Evolutionary conservation across 2,888 invertebrate species (phyloP).

Genomic region (Neocrepidodera transversa): DNA sequence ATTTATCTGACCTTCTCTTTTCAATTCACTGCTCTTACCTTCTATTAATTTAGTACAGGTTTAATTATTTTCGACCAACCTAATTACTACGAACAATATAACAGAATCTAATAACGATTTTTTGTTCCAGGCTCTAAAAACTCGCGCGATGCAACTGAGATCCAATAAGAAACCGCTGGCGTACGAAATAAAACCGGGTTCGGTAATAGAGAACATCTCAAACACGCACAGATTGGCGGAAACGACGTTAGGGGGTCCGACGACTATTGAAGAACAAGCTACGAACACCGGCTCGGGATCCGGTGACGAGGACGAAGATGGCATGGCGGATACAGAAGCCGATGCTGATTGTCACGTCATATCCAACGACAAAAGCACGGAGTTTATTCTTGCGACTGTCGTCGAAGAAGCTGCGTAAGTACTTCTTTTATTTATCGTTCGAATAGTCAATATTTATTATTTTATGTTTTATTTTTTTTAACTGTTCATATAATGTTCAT

Average conservation of each 20-base stretch:
- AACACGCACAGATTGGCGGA: conserved; percentile 82
- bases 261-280: conserved; percentile 78
- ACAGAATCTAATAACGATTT: not conserved
- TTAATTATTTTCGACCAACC: too few relatives aligned
- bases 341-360: conserved; percentile 81
- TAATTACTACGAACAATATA: too few relatives aligned
- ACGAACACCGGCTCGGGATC: conserved; percentile 91
- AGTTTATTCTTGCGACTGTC: conserved; percentile 89
- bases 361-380: conserved; percentile 89
- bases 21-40: too few relatives aligned
- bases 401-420: conserved; percentile 86
- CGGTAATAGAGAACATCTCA: conserved; percentile 89
- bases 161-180: conserved; percentile 82
- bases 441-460: too few relatives aligned
- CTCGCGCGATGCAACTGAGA: conserved; percentile 81
- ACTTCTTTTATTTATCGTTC: too few relatives aligned
- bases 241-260: conserved; percentile 72
- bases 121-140: conserved; percentile 76
- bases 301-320: conserved; percentile 83
- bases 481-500: too few relatives aligned
- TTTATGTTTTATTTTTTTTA: too few relatives aligned
- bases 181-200: conserved; percentile 75
- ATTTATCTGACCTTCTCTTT: too few relatives aligned
- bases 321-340: conserved; percentile 57
- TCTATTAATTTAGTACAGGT: too few relatives aligned